These are phyloP conservation scores for Agelastica alni DNA, from an alignment of 2,888 invertebrate genomes.

Conservation along the genomic window DNA sequence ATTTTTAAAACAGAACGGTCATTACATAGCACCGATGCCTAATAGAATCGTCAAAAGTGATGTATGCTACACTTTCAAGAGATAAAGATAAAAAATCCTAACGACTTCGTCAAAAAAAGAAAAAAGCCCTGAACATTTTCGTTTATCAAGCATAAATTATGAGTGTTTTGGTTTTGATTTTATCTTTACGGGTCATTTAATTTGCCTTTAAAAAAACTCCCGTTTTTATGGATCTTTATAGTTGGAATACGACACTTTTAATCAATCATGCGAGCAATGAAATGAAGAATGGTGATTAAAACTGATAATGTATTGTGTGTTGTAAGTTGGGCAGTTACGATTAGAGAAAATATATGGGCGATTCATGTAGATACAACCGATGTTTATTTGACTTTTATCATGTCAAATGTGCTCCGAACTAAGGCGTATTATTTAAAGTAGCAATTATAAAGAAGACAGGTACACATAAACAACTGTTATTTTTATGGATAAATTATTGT, in stretches of 20 bases:
- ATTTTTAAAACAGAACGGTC: constrained; percentile 9
- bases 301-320: constrained; percentile 2
- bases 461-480: not conserved
- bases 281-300: constrained; percentile 9
- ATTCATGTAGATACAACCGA: not conserved
- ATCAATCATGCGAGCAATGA: constrained; percentile 24
- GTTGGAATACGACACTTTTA: constrained; percentile 21
- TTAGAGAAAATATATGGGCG: constrained; percentile 1
- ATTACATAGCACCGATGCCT: constrained; percentile 15
- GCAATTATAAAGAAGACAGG: not conserved
- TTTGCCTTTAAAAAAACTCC: constrained; percentile 23
- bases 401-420: not conserved
- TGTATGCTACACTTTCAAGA: constrained; percentile 23
- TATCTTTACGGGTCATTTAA: constrained; percentile 31
- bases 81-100: constrained; percentile 26
- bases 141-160: constrained; percentile 31
- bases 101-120: constrained; percentile 22
- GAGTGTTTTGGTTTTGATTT: constrained; percentile 20
- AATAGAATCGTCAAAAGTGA: constrained; percentile 30
- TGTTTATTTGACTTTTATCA: not conserved
- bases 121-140: constrained; percentile 18
- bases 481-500: not conserved
- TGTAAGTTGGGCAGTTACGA: constrained; percentile 2
- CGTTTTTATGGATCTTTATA: constrained; percentile 18
- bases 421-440: not conserved